phyloP scores from a whole-genome alignment of 2,113 vertebrate genomes.

The Boulengeromyrus knoepffleri region DNA sequence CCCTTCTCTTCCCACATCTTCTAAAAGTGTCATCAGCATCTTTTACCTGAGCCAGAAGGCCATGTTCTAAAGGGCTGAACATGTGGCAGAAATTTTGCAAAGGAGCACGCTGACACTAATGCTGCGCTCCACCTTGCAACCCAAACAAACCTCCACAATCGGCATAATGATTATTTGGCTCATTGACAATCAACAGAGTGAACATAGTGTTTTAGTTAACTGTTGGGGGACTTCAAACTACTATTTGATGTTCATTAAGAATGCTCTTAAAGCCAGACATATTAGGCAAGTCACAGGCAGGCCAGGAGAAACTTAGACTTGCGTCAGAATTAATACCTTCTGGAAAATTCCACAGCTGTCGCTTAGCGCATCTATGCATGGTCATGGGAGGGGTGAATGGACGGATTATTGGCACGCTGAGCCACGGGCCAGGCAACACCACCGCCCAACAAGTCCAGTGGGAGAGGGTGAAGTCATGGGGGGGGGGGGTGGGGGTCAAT shows the following conservation, averaged over 20 bases:
- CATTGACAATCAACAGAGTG: background rate
- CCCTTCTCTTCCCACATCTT: background rate
- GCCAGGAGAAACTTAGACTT: background rate
- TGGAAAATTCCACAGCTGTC: background rate
- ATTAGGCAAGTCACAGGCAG: background rate
- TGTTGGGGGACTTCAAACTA: background rate
- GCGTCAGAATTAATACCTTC: background rate
- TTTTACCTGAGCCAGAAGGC: background rate
- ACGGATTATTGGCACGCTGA: background rate
- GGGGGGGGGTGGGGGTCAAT: background rate
- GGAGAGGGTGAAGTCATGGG: background rate
- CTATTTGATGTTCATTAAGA: background rate
- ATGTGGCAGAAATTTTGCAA: background rate
- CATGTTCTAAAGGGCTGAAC: background rate
- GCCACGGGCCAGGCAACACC: background rate
- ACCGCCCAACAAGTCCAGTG: background rate
- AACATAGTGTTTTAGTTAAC: background rate
- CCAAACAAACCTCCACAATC: background rate
- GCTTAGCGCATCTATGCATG: background rate
- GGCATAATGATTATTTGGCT: background rate
- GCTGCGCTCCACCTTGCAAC: background rate
- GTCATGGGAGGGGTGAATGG: background rate
- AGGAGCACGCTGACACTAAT: background rate
- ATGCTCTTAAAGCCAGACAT: background rate
- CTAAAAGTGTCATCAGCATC: background rate